Evolutionary conservation across 1,140 invertebrate species (phyloP).

Genomic region (Drosophila mojavensis): DNA sequence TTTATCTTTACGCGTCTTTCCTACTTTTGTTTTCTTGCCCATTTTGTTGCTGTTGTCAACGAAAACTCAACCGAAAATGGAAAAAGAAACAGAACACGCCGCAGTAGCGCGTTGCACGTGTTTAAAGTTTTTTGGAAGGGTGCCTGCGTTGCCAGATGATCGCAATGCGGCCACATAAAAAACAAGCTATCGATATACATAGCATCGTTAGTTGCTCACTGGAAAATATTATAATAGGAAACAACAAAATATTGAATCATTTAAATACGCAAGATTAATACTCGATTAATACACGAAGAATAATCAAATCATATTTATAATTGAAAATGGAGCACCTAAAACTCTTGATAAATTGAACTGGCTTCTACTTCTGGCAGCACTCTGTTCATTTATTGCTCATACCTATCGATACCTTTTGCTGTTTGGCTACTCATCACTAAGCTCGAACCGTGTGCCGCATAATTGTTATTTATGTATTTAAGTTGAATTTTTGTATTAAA

Average conservation of each 20-base stretch:
- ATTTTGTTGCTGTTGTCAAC: constrained; percentile 87
- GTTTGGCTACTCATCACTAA: constrained; percentile 18
- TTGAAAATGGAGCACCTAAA: too few relatives aligned
- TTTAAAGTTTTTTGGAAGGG: constrained; percentile 24
- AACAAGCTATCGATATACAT: constrained; percentile 9
- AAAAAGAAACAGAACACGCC: constrained; percentile 40
- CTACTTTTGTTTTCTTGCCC: constrained; percentile 98
- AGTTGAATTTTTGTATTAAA: constrained; percentile 55
- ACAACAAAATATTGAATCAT: too few relatives aligned
- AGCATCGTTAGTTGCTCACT: not conserved
- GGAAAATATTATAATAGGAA: not conserved
- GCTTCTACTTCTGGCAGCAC: not conserved
- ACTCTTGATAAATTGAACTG: too few relatives aligned
- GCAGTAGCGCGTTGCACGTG: constrained; percentile 37
- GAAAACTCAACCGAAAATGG: not conserved
- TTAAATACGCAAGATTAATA: too few relatives aligned
- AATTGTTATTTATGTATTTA: constrained; percentile 53
- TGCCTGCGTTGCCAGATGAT: constrained; percentile 21
- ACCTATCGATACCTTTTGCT: not conserved
- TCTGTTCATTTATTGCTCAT: not conserved
- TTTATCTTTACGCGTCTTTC: constrained; percentile 99
- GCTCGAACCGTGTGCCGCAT: constrained; percentile 28
- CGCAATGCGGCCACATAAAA: not conserved
- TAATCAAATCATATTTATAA: too few relatives aligned
- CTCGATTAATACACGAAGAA: too few relatives aligned